Evolutionary conservation across 2,888 invertebrate species (phyloP), one percentile per base, ranked within the genome.

Genomic region (Taphrorychus bicolor): DNA sequence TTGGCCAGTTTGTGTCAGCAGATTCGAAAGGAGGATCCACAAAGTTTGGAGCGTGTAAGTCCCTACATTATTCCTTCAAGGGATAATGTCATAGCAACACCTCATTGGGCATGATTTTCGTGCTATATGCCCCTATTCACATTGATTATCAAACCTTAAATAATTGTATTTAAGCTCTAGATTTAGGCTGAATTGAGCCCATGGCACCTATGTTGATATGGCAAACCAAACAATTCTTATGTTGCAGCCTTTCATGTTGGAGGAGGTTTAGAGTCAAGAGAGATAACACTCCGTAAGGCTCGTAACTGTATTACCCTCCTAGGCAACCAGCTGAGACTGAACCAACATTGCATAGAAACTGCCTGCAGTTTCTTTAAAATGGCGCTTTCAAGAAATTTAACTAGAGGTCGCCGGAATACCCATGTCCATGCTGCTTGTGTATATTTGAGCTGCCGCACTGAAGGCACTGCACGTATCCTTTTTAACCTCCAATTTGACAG

Each of bases 341-440:
- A 93, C 76, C 92, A 94, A 76, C 94, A 95, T 78, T 95, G 94
- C 77, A 91, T 96, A 71, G 97, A 98, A 73, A 96, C 94, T 14
- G 95, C 98, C 0, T 93, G 93, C 76, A 94, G 93, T 79, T 96
- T 96, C 81, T 97, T 95, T 82, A 95, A 95, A 83, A 91, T 95
- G 92, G 95, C 95, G 11, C 79, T 96, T 11, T 87, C 88, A 58
- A 84, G 90, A 14, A 91, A 94, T 75, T 83, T 96, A 51, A 99
- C 98, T 0, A 89, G 96, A 75, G 98, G 99, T 7, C 86, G 99
- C 32, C 93, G 92, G 73, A 91, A 93, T 71, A 88, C 91, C 11
- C 94, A 95, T 78, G 95, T 98, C 57, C 91, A 97, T 78, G 98
- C 98, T 24, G 97, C 98, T 21, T 99, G 98, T 82, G 92, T 99